Percentiles rank a stretch among this genome's conserved stretches.
These are phyloP conservation scores for Chondrosia reniformis DNA, from an alignment of 37 sponge, comb jelly and placozoan genomes.

Conservation along the genomic window DNA sequence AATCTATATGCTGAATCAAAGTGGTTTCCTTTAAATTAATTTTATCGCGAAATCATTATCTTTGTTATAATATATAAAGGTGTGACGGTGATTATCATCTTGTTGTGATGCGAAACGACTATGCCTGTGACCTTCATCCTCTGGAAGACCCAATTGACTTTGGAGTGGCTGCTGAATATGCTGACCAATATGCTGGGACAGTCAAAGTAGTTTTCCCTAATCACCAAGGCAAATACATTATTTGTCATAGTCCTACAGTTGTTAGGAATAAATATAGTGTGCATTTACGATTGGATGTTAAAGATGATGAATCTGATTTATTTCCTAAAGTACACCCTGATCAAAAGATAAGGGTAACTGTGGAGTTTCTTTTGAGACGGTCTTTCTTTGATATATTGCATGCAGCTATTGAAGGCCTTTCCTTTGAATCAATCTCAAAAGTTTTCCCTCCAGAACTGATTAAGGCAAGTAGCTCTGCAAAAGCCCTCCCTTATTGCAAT, in stretches of 20 bases:
- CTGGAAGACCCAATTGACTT: neutral
- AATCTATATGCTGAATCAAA: too few relatives aligned
- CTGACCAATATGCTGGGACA: neutral
- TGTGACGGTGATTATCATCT: too few relatives aligned
- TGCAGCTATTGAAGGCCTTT: slow-evolving; percentile 23
- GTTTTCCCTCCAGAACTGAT: neutral
- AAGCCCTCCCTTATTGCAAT: neutral
- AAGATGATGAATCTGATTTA: neutral
- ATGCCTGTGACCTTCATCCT: too few relatives aligned
- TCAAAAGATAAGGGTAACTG: neutral
- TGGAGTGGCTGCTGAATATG: neutral
- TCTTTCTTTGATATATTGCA: slow-evolving; percentile 37
- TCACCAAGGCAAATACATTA: neutral
- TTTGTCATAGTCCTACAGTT: neutral
- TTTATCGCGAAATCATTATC: too few relatives aligned
- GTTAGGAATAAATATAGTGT: too few relatives aligned
- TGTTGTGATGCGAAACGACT: too few relatives aligned
- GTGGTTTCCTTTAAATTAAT: too few relatives aligned
- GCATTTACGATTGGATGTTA: neutral
- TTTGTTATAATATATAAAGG: too few relatives aligned
- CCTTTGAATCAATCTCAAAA: neutral
- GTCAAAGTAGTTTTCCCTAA: neutral
- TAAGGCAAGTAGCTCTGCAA: neutral
- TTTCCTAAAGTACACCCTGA: neutral
- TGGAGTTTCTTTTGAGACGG: slow-evolving; percentile 22